These are phyloP conservation scores for Agrochola litura DNA, from an alignment of 2,888 invertebrate species.

Conservation along the genomic window DNA sequence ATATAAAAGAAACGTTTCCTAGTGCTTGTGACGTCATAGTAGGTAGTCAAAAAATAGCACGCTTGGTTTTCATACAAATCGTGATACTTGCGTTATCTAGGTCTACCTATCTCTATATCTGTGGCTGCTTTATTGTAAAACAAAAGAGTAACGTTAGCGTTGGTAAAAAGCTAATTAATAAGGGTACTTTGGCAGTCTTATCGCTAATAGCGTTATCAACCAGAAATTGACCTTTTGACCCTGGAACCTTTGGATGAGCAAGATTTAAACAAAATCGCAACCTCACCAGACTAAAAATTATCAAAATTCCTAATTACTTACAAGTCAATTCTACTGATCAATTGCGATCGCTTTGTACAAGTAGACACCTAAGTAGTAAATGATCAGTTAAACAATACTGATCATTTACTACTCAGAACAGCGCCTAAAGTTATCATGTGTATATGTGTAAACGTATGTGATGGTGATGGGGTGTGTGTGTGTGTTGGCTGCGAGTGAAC, in stretches of 20 bases:
- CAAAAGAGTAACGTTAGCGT: too few relatives aligned
- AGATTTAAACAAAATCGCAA: neutral
- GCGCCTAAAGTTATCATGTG: neutral
- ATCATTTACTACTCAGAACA: neutral
- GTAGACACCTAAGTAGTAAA: neutral
- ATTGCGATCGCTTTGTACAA: neutral
- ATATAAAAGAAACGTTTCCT: too few relatives aligned
- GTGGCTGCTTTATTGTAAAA: too few relatives aligned
- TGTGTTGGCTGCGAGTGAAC: conserved; percentile 9
- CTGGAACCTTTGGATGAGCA: neutral
- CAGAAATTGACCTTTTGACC: neutral
- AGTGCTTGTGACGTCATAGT: too few relatives aligned
- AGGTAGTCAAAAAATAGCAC: too few relatives aligned
- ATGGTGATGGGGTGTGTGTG: neutral
- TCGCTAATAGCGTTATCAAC: neutral
- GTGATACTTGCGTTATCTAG: too few relatives aligned
- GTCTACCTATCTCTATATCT: too few relatives aligned
- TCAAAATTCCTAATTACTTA: neutral
- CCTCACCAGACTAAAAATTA: neutral
- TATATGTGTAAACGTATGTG: neutral
- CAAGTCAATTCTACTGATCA: neutral
- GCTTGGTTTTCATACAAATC: too few relatives aligned
- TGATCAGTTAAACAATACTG: neutral
- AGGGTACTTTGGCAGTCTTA: too few relatives aligned
- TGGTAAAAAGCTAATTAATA: too few relatives aligned